Percentiles rank a stretch among this genome's conserved stretches.
phyloP scores from a whole-genome alignment of 2,888 invertebrate genomes.

The Chaetogeoica ovagalla region DNA sequence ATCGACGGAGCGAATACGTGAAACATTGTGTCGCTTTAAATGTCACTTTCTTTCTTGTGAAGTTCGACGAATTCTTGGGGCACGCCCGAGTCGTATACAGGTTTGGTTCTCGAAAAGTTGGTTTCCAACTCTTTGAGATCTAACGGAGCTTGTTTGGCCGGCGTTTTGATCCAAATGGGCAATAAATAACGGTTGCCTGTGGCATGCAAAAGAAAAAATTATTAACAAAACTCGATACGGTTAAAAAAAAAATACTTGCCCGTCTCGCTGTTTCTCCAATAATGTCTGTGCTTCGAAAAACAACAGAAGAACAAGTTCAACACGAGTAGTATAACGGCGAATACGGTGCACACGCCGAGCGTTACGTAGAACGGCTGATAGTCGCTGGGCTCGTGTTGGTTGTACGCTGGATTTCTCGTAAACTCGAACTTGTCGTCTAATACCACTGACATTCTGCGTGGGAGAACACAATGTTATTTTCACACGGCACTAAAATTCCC shows the following conservation, averaged over 20 bases:
- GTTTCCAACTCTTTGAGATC: slow-evolving; percentile 75
- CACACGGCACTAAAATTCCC: neutral
- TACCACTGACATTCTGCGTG: slow-evolving; percentile 53
- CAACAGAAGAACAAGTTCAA: slow-evolving; percentile 80
- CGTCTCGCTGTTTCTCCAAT: slow-evolving; percentile 82
- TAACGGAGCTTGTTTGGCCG: slow-evolving; percentile 78
- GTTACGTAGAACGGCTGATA: slow-evolving; percentile 84
- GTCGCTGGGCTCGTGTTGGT: slow-evolving; percentile 69
- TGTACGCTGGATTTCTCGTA: slow-evolving; percentile 67
- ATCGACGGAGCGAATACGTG: slow-evolving; percentile 78
- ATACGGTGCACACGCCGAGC: slow-evolving; percentile 75
- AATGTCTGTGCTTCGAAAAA: slow-evolving; percentile 76
- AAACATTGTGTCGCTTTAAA: slow-evolving; percentile 70
- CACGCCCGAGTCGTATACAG: slow-evolving; percentile 59
- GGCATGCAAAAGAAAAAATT: slow-evolving; percentile 32
- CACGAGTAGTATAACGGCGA: slow-evolving; percentile 71
- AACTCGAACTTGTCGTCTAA: slow-evolving; percentile 67
- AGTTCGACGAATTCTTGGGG: slow-evolving; percentile 66
- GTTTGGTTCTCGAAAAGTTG: slow-evolving; percentile 51
- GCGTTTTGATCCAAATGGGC: slow-evolving; percentile 81
- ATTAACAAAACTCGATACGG: too few species aligned
- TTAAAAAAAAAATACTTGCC: slow-evolving; percentile 61
- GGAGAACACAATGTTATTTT: neutral
- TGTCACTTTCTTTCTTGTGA: slow-evolving; percentile 80
- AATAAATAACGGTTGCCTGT: slow-evolving; percentile 82